Percentiles rank a stretch among this genome's conserved stretches.
Evolutionary conservation across 2,113 vertebrate species (phyloP).

Genomic region (Hyperoodon ampullatus): DNA sequence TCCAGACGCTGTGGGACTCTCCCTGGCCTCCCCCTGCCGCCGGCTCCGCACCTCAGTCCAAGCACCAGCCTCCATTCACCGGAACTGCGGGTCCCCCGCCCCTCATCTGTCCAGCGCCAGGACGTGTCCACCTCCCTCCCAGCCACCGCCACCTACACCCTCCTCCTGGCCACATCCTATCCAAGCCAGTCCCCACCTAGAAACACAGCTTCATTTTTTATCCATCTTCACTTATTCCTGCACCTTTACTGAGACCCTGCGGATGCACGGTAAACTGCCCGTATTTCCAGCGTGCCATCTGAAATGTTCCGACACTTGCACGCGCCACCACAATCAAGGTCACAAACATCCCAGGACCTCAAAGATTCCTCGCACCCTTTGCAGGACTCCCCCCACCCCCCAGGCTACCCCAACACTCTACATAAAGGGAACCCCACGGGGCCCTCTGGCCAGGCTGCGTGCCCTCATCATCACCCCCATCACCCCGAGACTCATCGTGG

Average conservation of each 20-base stretch:
- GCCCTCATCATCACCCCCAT: background rate
- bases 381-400: background rate
- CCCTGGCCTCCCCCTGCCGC: background rate
- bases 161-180: background rate
- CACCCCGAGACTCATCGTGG: no score
- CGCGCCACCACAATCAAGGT: background rate
- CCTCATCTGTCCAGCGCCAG: background rate
- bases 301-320: background rate
- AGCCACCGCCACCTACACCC: background rate
- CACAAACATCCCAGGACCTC: background rate
- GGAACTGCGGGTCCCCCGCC: background rate
- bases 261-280: background rate
- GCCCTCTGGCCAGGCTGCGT: background rate
- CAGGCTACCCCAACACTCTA: background rate
- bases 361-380: background rate
- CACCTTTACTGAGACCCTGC: background rate
- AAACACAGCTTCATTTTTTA: background rate
- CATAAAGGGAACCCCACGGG: background rate
- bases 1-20: background rate
- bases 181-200: no score
- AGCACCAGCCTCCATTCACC: background rate
- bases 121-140: background rate
- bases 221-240: background rate
- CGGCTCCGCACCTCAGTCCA: no score
- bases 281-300: background rate